Evolutionary conservation across 2,113 vertebrate species (phyloP).

Genomic region (Corythaixoides concolor): DNA sequence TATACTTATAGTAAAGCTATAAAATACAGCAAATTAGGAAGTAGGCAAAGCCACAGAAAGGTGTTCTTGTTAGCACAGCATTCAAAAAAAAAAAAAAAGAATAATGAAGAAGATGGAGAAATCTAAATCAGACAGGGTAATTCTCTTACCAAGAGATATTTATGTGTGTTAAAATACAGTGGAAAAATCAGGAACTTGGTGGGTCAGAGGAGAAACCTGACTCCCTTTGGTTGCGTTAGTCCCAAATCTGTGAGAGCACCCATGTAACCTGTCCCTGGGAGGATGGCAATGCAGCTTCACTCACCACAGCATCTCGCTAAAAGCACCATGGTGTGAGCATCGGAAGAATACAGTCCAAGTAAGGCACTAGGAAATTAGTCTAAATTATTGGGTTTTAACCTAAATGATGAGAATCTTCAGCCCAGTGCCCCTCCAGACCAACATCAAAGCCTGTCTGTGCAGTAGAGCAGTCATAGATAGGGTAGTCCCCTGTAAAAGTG

Average conservation of each 20-base stretch:
- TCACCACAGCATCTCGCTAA: not conserved
- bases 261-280: not conserved
- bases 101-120: not conserved
- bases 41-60: not conserved
- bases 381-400: not conserved
- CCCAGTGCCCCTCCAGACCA: not conserved
- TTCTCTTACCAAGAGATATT: not conserved
- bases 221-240: not conserved
- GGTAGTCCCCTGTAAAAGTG: not conserved
- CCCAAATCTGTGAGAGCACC: not conserved
- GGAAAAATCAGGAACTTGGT: not conserved
- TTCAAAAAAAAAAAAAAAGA: not conserved
- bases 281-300: not conserved
- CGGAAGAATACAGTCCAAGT: not conserved
- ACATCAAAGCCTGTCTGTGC: not conserved
- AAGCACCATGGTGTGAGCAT: not conserved
- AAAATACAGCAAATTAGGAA: not conserved
- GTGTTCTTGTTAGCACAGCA: not conserved
- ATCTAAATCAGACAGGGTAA: not conserved
- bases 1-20: not conserved
- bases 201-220: not conserved
- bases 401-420: not conserved
- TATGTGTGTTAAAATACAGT: not conserved
- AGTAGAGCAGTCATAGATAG: not conserved
- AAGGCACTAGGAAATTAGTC: not conserved